Evolutionary conservation across 2,797 vertebrate genomes (phyloP).

Genomic region (Dermochelys coriacea): DNA sequence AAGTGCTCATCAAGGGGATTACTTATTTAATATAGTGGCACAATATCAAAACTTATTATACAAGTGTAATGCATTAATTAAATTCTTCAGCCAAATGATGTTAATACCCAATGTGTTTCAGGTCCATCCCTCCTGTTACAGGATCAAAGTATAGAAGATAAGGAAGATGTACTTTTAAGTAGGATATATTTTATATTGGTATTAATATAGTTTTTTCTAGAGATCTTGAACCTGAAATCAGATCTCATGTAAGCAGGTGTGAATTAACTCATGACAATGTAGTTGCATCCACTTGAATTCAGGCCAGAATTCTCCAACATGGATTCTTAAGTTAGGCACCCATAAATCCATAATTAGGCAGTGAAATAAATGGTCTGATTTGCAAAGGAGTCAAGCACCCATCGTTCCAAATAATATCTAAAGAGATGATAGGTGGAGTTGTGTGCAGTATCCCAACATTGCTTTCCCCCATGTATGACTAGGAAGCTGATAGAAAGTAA

Average conservation of each 20-base stretch:
- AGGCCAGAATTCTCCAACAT: rapidly evolving
- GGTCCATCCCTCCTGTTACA: not conserved
- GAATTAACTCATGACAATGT: not conserved
- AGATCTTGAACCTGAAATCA: not conserved
- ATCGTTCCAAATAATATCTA: rapidly evolving
- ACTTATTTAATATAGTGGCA: conserved; percentile 42
- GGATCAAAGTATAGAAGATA: not conserved
- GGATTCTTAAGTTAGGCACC: not conserved
- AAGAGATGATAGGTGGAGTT: not conserved
- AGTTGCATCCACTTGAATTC: not conserved
- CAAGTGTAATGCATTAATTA: conserved; percentile 33
- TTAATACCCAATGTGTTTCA: not conserved
- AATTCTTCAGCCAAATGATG: conserved; percentile 16
- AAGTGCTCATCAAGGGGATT: conserved; percentile 30
- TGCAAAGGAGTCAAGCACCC: not conserved
- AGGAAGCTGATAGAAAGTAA: rapidly evolving
- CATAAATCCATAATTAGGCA: not conserved
- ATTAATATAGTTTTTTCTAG: not conserved
- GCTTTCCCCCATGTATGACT: not conserved
- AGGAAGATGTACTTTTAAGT: not conserved
- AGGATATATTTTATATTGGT: not conserved
- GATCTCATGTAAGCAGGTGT: not conserved
- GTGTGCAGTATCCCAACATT: not conserved
- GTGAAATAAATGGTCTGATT: not conserved
- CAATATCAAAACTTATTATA: conserved; percentile 19